Percentiles rank a stretch among this genome's conserved stretches.
phyloP scores from a whole-genome alignment of 1,140 invertebrate genomes.

The Cyrtorhinus lividipennis region DNA sequence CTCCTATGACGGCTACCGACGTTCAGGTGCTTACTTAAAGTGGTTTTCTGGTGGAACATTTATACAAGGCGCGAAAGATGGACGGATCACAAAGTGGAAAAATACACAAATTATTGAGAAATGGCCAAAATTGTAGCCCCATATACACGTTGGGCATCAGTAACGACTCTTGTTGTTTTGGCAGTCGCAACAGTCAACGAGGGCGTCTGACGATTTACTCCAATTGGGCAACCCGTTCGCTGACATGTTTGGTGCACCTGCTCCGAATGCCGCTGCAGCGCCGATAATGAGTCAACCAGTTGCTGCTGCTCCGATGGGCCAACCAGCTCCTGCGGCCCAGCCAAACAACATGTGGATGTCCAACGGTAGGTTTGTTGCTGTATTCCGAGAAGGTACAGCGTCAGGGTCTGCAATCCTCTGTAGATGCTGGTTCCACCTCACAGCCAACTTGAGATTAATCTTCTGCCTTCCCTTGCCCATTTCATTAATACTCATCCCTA shows the following conservation, averaged over 20 bases:
- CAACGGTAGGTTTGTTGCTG: constrained; percentile 51
- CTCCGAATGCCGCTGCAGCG: constrained; percentile 27
- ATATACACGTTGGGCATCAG: no score
- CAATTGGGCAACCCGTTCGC: constrained; percentile 81
- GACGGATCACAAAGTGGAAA: no score
- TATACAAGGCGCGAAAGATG: no score
- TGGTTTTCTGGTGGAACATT: background rate
- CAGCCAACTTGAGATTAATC: no score
- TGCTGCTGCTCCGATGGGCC: constrained; percentile 13
- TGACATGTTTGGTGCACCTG: constrained; percentile 47
- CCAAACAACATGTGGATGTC: constrained; percentile 47
- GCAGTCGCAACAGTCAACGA: constrained; percentile 31
- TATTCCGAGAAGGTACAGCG: no score
- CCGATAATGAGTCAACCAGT: background rate
- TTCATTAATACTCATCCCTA: no score
- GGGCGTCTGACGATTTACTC: constrained; percentile 77
- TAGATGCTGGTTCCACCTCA: no score
- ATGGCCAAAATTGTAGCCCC: no score
- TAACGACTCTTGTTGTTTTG: no score
- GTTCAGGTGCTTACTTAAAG: constrained; percentile 31
- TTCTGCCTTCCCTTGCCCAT: constrained; percentile 23
- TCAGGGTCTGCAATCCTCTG: no score
- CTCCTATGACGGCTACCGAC: constrained; percentile 34
- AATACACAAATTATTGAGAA: no score
- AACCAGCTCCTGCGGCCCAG: constrained; percentile 14